A percentile compares a stretch with the other conserved stretches of the same genome.
Evolutionary conservation across 2,888 invertebrate genomes (phyloP).

Genomic region (Druceiella hillmani): DNA sequence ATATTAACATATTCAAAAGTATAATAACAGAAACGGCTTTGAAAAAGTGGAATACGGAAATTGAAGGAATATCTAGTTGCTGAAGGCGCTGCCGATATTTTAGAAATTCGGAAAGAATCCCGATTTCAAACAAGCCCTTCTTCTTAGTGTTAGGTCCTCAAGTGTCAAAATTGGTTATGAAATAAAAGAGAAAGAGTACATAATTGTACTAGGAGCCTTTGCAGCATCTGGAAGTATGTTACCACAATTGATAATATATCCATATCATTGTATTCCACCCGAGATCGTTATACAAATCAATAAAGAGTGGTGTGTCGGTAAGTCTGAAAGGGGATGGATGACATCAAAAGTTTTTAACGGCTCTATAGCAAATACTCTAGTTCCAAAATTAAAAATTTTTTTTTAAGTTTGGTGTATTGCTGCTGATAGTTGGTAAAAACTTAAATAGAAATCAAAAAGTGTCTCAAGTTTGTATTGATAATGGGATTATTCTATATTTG

Average conservation of each 20-base stretch:
- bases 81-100: conserved; percentile 19
- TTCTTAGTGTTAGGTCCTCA: conserved; percentile 7
- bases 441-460: too few relatives aligned
- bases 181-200: conserved; percentile 4
- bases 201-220: conserved; percentile 3
- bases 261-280: too few relatives aligned
- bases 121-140: conserved; percentile 17
- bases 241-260: neutral
- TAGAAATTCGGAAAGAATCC: conserved; percentile 19
- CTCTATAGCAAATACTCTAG: too few relatives aligned
- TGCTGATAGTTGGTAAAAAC: too few relatives aligned
- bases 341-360: too few relatives aligned
- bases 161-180: conserved; percentile 4
- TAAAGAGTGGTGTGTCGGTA: too few relatives aligned
- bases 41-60: conserved; percentile 17
- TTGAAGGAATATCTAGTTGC: conserved; percentile 18
- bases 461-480: too few relatives aligned
- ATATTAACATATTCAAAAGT: conserved; percentile 16
- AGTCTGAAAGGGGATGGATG: too few relatives aligned
- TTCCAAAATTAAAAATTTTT: too few relatives aligned
- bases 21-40: conserved; percentile 19
- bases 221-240: conserved; percentile 3
- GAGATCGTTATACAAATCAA: too few relatives aligned
- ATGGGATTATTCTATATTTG: too few relatives aligned
- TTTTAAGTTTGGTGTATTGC: too few relatives aligned